Evolutionary conservation across 2,113 vertebrate genomes (phyloP), one percentile per base, ranked within the genome.

Genomic region (Amblyopsis rosae): DNA sequence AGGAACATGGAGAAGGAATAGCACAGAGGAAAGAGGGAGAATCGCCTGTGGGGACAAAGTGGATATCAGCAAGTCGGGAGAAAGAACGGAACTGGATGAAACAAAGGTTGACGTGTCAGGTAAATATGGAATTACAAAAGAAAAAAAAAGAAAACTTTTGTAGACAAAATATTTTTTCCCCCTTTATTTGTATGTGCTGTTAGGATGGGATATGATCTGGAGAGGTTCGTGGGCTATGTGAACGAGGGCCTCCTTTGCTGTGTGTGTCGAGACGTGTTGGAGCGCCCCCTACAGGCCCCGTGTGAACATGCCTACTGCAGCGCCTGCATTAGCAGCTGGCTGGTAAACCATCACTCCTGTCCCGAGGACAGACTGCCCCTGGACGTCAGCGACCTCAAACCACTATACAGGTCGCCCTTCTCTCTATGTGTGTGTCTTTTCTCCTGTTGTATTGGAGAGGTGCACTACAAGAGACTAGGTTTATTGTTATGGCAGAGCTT

Each of bases 261-360:
- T 69, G 94, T 96, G 76, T 97, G 95, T 85, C 93, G 93, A 0
- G 94, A 94, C 0, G 95, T 96, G 70, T 65, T 96, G 0, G 92
- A 96, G 73, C 93, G 95, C 50, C 94, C 95, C 0, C 76, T 96
- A n/a, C 95, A 96, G 89, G 95, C 95, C 35, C 95, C 95, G 0
- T 97, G 95, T 12, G 95, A 96, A 41, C 95, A 96, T 0, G 94
- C 94, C 1, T 96, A 94, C 89, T 97, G 95, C 81, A 84, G 91
- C 58, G 78, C 92, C 57, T 97, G 95, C 60, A 96, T 96, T 86
- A 93, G 93, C 13, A 91, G 90, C 1, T 96, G 96, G 95, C 91
- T 96, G 4, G 62, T 94, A 60, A 93, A 95, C 72, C 94, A 95
- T 76, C 90, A 88, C 32, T 95, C 90, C 84, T 96, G 95, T 79